These are phyloP conservation scores for Cylloceria caligata DNA, from an alignment of 2,888 invertebrate species.

Conservation along the genomic window DNA sequence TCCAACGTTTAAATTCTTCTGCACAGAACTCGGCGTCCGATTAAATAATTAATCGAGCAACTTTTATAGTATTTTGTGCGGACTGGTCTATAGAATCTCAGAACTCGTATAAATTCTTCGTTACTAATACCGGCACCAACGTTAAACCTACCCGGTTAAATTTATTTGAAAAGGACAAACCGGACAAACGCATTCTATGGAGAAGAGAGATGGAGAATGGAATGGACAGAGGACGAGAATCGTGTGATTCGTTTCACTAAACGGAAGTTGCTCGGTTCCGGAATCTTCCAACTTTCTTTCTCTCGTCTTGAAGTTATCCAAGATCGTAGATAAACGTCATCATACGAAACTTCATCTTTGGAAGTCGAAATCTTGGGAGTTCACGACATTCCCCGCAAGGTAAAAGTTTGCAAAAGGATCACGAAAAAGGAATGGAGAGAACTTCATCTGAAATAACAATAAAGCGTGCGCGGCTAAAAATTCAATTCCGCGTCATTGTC, in stretches of 20 bases:
- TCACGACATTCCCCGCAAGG: constrained; percentile 54
- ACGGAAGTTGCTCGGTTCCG: constrained; percentile 23
- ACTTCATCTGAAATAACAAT: not conserved
- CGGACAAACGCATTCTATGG: constrained; percentile 16
- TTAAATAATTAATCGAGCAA: constrained; percentile 30
- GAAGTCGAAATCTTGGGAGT: constrained; percentile 49
- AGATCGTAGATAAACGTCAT: not conserved
- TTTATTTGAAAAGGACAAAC: constrained; percentile 18
- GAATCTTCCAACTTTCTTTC: constrained; percentile 42
- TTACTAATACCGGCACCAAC: not conserved
- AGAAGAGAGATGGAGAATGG: not conserved
- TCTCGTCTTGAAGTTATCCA: constrained; percentile 29
- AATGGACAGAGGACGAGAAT: constrained; percentile 4
- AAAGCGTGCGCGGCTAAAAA: not conserved
- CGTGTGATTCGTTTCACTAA: constrained; percentile 10
- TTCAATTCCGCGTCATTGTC: too few relatives aligned
- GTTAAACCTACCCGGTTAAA: not conserved
- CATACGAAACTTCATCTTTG: constrained; percentile 43
- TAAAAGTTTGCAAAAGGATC: constrained; percentile 18
- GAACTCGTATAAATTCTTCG: constrained; percentile 34
- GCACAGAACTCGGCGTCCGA: not conserved
- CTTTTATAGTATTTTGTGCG: not conserved
- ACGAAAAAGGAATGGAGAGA: not conserved
- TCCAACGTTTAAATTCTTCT: not conserved
- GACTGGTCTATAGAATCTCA: not conserved